Conservation (phyloP, 2,113 vertebrate species). For the Orcinus orca region DNA sequence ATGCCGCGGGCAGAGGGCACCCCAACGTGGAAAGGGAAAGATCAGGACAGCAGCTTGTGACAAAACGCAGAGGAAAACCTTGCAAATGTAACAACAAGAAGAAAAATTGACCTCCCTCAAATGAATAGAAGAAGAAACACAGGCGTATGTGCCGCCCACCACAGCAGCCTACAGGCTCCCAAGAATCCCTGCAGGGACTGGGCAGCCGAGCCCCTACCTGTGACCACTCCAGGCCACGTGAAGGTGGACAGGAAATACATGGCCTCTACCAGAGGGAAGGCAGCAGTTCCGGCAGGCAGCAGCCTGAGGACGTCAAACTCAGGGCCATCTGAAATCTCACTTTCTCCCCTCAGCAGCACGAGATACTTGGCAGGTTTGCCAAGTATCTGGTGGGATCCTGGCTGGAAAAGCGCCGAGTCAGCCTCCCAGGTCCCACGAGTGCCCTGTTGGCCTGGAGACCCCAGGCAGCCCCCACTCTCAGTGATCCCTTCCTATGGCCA, state of each 20-base stretch:
- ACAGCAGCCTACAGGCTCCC: fast-evolving
- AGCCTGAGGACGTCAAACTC: not conserved
- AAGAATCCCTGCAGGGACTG: fast-evolving
- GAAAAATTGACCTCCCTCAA: not conserved
- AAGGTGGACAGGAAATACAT: fast-evolving
- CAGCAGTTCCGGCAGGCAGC: not conserved
- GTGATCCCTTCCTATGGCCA: not conserved
- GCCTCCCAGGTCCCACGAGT: not conserved
- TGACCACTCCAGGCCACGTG: fast-evolving
- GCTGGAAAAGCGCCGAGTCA: not conserved
- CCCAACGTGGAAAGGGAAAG: not conserved
- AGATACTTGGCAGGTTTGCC: not conserved
- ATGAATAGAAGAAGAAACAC: not conserved
- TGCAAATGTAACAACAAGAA: not conserved
- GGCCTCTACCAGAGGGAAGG: not conserved
- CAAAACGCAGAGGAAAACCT: not conserved
- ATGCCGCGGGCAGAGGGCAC: not conserved
- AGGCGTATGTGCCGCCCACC: fast-evolving
- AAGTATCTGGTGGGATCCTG: not conserved
- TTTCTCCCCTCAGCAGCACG: not conserved
- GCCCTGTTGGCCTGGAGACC: not conserved
- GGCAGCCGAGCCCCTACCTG: not conserved
- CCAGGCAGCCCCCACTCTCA: fast-evolving
- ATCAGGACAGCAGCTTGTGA: not conserved
- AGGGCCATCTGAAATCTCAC: not conserved